Evolutionary conservation across 2,797 vertebrate species (phyloP).

Genomic region (Pangasius larnaudii): DNA sequence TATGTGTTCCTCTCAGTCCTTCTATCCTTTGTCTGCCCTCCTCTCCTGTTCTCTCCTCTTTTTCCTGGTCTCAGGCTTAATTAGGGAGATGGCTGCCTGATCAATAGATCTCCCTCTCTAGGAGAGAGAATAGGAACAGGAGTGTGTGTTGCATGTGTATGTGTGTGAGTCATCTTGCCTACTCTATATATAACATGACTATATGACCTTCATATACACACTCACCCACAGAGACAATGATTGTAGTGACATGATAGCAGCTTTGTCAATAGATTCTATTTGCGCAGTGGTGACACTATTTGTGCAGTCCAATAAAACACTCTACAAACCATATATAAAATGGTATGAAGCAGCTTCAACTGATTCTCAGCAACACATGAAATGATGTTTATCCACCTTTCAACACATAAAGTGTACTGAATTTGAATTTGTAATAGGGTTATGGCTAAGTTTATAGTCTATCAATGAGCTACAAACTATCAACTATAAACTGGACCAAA

Average conservation of each 20-base stretch:
- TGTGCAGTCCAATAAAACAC: not conserved
- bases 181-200: constrained; percentile 47
- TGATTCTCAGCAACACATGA: not conserved
- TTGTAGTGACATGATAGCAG: constrained; percentile 16
- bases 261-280: constrained; percentile 28
- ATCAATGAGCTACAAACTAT: not conserved
- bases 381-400: not conserved
- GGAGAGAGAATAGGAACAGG: constrained; percentile 53
- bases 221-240: constrained; percentile 39
- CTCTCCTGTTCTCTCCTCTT: constrained; percentile 32
- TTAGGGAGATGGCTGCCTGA: constrained; percentile 74
- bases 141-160: constrained; percentile 43
- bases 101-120: constrained; percentile 69
- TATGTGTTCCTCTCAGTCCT: constrained; percentile 3
- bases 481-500: not conserved
- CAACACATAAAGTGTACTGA: not conserved
- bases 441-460: not conserved
- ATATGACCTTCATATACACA: constrained; percentile 38
- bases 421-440: not conserved
- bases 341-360: not conserved
- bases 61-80: constrained; percentile 65
- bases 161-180: constrained; percentile 41
- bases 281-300: constrained; percentile 3
- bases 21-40: constrained; percentile 13
- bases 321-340: constrained; percentile 8